Base-by-base conservation (phyloP, 2,888 invertebrate genomes). In the Lasioglossum oenotherae region DNA sequence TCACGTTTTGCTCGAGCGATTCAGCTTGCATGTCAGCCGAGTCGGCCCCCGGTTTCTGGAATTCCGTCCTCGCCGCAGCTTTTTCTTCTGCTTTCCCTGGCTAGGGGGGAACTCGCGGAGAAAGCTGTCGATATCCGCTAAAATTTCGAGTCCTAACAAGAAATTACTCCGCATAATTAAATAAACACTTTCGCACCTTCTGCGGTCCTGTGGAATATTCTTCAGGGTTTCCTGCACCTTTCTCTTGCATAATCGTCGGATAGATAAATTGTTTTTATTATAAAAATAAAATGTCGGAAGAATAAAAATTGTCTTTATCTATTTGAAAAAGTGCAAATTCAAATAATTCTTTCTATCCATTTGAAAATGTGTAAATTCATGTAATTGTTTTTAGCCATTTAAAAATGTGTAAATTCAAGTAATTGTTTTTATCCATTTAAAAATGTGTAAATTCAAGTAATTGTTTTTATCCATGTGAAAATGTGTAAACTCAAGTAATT, bases 1-100 rank as follows among this genome's bases (percentile, higher is more conserved):
- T 81, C 86, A 85, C 88, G 87, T 86, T 80, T 80, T 73, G 69
- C 73, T 53, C 82, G 69, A 27, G 57, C 74, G 80, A 84, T 69
- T 81, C 73, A 73, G 44, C 38, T 86, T 78, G 80, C 80, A 71
- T 77, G 64, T 74, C 73, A 83, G 73, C 31, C 81, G 38, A 74
- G 19, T n/a, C 75, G 64, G 74, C 35, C 31, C 72, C 0, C 19
- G 60, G 60, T 64, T 79, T 79, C 80, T 85, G 71, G 79, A 85
- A 85, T 85, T 79, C 64, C 53, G 67, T 35, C 31, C 23, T 71
- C 64, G 71, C 19, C 31, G 35, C 31, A 53, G 71, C 8, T 60
- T 49, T 60, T 53, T 64, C 60, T 64, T 27, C 60, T 57, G 60
- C 60, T 57, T 57, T 57, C 53, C n/a, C 53, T 10, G 23, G 10